Evolutionary conservation across 2,113 vertebrate genomes (phyloP).

Genomic region (Struthidea cinerea): DNA sequence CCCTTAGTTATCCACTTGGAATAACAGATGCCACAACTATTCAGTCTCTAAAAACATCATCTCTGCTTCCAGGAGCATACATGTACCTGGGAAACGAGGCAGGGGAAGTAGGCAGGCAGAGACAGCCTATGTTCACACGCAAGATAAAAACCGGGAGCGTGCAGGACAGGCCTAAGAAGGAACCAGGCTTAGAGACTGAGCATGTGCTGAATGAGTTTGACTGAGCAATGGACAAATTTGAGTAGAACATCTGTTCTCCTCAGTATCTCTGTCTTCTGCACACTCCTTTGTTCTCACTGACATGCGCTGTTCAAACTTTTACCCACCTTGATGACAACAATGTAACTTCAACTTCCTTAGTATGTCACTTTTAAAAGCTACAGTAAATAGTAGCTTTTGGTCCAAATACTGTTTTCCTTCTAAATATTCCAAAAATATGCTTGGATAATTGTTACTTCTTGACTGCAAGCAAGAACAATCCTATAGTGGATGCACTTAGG

Average conservation of each 20-base stretch:
- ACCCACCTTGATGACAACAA: not conserved
- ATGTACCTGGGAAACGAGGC: not conserved
- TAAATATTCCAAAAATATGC: not conserved
- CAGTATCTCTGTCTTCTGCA: not conserved
- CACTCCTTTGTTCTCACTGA: not conserved
- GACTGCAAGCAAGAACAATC: not conserved
- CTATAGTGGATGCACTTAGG: not conserved
- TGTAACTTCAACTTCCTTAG: not conserved
- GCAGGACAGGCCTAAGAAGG: not conserved
- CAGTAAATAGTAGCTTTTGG: not conserved
- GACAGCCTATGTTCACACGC: not conserved
- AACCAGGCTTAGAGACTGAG: not conserved
- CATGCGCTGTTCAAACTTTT: not conserved
- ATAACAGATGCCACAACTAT: not conserved
- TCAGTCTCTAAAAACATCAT: not conserved
- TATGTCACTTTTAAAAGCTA: not conserved
- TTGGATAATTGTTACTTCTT: not conserved
- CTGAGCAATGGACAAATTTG: not conserved
- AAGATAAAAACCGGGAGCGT: accelerated
- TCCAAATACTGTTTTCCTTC: not conserved
- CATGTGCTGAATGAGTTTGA: not conserved
- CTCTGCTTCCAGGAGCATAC: not conserved
- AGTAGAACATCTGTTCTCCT: not conserved
- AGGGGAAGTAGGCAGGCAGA: not conserved
- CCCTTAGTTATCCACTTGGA: not conserved